Evolutionary conservation across 2,888 invertebrate genomes (phyloP), one percentile per base, ranked within the genome.

Genomic region (Gisinianus flammeolus): DNA sequence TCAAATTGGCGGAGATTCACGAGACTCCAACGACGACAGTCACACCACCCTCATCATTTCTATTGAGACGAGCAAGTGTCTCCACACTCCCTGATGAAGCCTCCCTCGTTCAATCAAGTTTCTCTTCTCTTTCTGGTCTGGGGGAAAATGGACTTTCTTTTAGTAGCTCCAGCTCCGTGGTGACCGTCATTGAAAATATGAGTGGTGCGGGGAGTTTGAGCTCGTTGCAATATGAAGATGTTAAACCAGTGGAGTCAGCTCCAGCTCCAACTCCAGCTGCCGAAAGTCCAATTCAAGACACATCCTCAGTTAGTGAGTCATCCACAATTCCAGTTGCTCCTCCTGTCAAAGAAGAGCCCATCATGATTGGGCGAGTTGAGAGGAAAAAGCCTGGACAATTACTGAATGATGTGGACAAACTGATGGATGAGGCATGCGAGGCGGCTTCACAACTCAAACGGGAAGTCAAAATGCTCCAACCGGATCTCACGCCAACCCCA

Each of bases 391-490:
- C 89, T 10, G 83, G 83, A 62, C 83, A 84, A 28, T 74, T 83
- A 5, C 83, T 85, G 44, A 83, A 81, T 56, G 84, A 85, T 30
- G 88, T 88, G 12, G 88, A 89, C 85, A 89, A 89, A 81, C 88
- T 88, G 85, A 84, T 89, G 31, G 90, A 90, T 85, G 89, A 88
- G 85, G 89, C 89, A 75, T 89, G 90, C 81, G 89, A 89, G 86
- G 89, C 89, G 52, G 87, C 88, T 1, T 79, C 82, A 12, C 82
- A 84, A 77, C 77, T 83, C 30, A 83, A 85, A 67, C 73, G 80
- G 28, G 84, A 84, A 79, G 84, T 85, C 0, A 84, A 84, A 80
- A 83, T 83, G 79, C 81, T 84, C 2, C 76, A 83, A 70, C 84
- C 84, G 4, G 84, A 84, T 62, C 67, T 84, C 22, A 84, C 84